These are phyloP conservation scores for Chironomus tepperi DNA, from an alignment of 1,140 invertebrate genomes.

Conservation along the genomic window DNA sequence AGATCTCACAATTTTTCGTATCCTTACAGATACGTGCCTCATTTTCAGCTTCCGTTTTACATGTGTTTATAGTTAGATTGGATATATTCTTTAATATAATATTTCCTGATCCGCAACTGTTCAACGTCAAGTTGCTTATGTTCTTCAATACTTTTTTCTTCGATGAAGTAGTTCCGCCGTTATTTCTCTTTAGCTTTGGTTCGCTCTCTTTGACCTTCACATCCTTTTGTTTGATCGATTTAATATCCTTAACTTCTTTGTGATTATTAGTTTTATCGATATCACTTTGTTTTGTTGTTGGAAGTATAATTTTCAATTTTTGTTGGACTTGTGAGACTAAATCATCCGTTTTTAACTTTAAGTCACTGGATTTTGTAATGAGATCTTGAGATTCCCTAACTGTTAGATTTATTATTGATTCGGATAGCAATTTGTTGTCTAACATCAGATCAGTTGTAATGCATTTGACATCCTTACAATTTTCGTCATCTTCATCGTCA, in stretches of 20 bases:
- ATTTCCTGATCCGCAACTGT: conserved; percentile 37
- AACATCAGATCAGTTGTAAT: conserved; percentile 36
- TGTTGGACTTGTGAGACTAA: neutral
- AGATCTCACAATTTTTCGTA: neutral
- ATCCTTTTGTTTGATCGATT: conserved; percentile 29
- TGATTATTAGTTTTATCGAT: conserved; percentile 27
- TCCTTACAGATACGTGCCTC: neutral
- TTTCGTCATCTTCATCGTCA: conserved; percentile 40
- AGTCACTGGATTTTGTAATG: conserved; percentile 30
- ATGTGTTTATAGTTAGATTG: conserved; percentile 35
- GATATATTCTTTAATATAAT: conserved; percentile 39
- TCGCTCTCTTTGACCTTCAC: neutral
- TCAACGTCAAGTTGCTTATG: conserved; percentile 36
- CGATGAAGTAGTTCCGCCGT: conserved; percentile 7
- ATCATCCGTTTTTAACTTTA: neutral
- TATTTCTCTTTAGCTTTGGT: neutral
- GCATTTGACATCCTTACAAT: conserved; percentile 45
- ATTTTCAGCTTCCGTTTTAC: neutral
- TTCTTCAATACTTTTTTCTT: conserved; percentile 25
- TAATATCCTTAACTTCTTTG: conserved; percentile 25
- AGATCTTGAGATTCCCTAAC: conserved; percentile 37
- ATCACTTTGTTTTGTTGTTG: neutral
- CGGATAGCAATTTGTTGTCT: conserved; percentile 32
- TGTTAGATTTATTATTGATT: conserved; percentile 38
- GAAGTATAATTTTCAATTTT: neutral